Percentiles rank a stretch among this genome's conserved stretches.
Conservation (phyloP, 2,888 invertebrate genomes). For the Sphaerophoria taeniata region DNA sequence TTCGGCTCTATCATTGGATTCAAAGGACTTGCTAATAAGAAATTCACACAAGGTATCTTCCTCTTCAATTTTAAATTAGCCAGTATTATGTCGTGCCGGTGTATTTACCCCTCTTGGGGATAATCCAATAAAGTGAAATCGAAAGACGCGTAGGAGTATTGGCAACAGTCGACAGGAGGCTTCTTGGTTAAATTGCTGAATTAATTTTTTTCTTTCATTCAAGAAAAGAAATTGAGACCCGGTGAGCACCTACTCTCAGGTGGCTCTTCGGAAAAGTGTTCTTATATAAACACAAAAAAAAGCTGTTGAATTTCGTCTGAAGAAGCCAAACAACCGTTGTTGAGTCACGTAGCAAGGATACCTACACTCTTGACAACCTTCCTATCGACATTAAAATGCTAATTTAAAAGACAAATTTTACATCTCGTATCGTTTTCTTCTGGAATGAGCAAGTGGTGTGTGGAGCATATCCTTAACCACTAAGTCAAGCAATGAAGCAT, state of each 20-base stretch:
- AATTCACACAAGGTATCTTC: not conserved
- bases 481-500: not conserved
- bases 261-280: not conserved
- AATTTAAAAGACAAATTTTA: slow-evolving; percentile 23
- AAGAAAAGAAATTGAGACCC: not conserved
- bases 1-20: not conserved
- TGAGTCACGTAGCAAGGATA: not conserved
- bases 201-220: not conserved
- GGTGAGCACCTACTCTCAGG: not conserved
- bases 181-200: slow-evolving; percentile 15
- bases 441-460: not conserved
- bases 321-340: not conserved
- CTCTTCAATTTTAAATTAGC: not conserved
- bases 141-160: not conserved
- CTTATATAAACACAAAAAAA: not conserved
- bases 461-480: slow-evolving; percentile 7
- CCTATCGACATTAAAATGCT: slow-evolving; percentile 6
- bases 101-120: slow-evolving; percentile 10
- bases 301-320: not conserved
- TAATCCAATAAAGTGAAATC: slow-evolving; percentile 57
- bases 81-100: not conserved
- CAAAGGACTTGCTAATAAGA: not conserved
- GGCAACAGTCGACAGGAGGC: not conserved
- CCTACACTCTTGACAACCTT: not conserved
- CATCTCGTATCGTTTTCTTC: not conserved